Conservation (phyloP, 2,888 invertebrate species). For the Lacanobia oleracea region DNA sequence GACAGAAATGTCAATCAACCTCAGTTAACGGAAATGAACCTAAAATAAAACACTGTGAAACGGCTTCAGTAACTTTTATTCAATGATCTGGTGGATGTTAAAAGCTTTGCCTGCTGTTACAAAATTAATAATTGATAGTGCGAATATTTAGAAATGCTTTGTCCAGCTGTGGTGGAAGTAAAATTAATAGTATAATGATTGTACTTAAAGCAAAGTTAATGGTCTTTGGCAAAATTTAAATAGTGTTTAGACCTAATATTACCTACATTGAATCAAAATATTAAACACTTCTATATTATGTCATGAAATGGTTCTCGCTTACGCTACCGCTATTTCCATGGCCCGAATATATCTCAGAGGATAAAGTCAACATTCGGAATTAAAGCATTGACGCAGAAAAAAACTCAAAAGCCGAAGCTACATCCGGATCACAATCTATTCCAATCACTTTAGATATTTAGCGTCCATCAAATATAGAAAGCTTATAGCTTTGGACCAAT, state of each 20-base stretch:
- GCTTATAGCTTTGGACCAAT: conserved; percentile 39
- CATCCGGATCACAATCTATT: conserved; percentile 58
- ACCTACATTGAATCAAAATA: not conserved
- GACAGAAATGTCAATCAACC: not conserved
- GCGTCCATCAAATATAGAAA: conserved; percentile 54
- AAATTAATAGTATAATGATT: not conserved
- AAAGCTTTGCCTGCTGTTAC: not conserved
- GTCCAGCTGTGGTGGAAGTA: not conserved
- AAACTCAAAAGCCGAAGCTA: conserved; percentile 44
- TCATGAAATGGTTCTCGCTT: not conserved
- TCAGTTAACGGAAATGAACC: not conserved
- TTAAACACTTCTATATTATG: not conserved
- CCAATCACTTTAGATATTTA: conserved; percentile 55
- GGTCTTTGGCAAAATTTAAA: not conserved
- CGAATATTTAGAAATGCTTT: not conserved
- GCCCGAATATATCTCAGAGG: conserved; percentile 50
- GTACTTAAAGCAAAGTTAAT: not conserved
- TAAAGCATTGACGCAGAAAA: conserved; percentile 48
- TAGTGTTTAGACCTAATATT: too few relatives aligned
- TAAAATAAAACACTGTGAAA: not conserved
- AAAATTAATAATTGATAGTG: too few relatives aligned
- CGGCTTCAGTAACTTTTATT: not conserved
- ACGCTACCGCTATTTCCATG: conserved; percentile 8
- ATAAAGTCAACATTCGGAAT: conserved; percentile 60
- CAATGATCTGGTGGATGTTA: too few relatives aligned